These are phyloP conservation scores for Mantis religiosa DNA, from an alignment of 2,888 invertebrate genomes.

Conservation along the genomic window DNA sequence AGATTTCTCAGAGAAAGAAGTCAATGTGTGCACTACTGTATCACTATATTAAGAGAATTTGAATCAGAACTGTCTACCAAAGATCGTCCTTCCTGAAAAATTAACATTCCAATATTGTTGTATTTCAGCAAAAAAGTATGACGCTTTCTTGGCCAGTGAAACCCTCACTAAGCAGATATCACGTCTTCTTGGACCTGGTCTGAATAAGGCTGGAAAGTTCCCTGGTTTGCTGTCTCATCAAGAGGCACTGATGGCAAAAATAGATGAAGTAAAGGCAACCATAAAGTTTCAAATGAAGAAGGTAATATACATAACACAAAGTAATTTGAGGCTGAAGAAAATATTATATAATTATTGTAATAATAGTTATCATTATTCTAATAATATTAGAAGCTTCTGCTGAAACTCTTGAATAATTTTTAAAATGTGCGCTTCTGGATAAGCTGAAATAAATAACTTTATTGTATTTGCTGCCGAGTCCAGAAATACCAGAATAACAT, in stretches of 20 bases:
- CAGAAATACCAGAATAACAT: not conserved
- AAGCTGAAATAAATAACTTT: too few species aligned
- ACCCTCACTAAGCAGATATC: constrained; percentile 99
- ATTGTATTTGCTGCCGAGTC: not conserved
- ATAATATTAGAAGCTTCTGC: too few species aligned
- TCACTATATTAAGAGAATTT: too few species aligned
- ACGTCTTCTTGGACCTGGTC: constrained; percentile 93
- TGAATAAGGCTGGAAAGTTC: constrained; percentile 99
- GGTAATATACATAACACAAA: constrained; percentile 51
- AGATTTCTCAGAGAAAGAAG: too few species aligned
- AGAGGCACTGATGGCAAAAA: constrained; percentile 92
- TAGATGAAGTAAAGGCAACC: constrained; percentile 97
- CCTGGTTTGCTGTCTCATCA: constrained; percentile 96
- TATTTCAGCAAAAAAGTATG: constrained; percentile 71
- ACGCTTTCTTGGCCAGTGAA: constrained; percentile 98
- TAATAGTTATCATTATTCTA: too few species aligned
- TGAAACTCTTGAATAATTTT: too few species aligned
- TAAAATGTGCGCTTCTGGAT: too few species aligned
- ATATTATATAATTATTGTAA: too few species aligned
- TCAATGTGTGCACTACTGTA: too few species aligned
- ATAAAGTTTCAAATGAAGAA: constrained; percentile 99
- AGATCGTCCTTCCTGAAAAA: not conserved
- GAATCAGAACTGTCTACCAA: too few species aligned
- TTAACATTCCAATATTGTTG: not conserved
- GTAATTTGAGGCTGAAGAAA: too few species aligned